phyloP scores from a whole-genome alignment of 2,888 invertebrate genomes.

The Sinhomidia bicolor region DNA sequence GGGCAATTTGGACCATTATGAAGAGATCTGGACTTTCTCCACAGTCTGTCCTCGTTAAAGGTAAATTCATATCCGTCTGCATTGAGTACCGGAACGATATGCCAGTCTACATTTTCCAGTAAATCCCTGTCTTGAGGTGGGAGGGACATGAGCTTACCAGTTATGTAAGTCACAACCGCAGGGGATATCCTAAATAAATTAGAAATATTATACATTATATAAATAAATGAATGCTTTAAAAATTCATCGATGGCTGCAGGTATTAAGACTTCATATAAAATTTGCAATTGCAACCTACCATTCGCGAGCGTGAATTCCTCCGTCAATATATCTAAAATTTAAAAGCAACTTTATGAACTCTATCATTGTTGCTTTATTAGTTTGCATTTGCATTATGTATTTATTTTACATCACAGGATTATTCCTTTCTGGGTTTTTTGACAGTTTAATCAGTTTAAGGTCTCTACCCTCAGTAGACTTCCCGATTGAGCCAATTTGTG shows the following conservation, averaged over 20 bases:
- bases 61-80: slow-evolving; percentile 77
- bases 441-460: slow-evolving; percentile 81
- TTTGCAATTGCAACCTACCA: slow-evolving; percentile 33
- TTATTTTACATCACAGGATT: slow-evolving; percentile 81
- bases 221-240: neutral
- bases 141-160: slow-evolving; percentile 85
- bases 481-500: slow-evolving; percentile 80
- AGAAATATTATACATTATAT: slow-evolving; percentile 81
- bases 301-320: slow-evolving; percentile 81
- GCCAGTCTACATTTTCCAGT: slow-evolving; percentile 84
- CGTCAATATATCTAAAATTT: slow-evolving; percentile 81
- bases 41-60: slow-evolving; percentile 85
- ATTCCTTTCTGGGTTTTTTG: slow-evolving; percentile 81
- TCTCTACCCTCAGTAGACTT: slow-evolving; percentile 80
- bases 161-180: slow-evolving; percentile 78
- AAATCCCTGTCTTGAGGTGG: slow-evolving; percentile 83
- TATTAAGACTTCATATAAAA: neutral
- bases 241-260: neutral
- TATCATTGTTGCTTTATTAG: too few relatives aligned
- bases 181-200: slow-evolving; percentile 82
- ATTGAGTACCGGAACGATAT: slow-evolving; percentile 67
- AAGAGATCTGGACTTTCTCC: slow-evolving; percentile 88
- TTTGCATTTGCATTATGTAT: neutral
- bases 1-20: slow-evolving; percentile 83
- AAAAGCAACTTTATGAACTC: neutral